Evolutionary conservation across 2,797 vertebrate species (phyloP), one percentile per base, ranked within the genome.

Genomic region (Pseudochromis fuscus): DNA sequence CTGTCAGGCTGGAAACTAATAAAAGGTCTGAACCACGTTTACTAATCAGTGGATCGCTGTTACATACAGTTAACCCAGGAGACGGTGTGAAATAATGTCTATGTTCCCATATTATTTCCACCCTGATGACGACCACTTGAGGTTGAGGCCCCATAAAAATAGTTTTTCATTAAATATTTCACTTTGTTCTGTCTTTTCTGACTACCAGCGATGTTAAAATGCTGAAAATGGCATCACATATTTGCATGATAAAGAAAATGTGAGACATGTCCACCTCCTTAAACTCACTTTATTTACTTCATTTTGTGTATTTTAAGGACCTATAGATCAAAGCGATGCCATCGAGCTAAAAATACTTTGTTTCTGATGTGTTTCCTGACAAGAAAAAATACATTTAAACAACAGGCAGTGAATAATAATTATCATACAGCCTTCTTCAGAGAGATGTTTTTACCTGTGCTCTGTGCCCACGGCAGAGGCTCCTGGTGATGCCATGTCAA

Each of bases 401-500:
- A 11, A 7, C 23, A 23, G 40, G 35, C 3, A 4, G n/a, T 1
- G n/a, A n/a, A n/a, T n/a, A n/a, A 4, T 28, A 10, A 42, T n/a
- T 48, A 24, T 44, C 19, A 16, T 18, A 18, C 18, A 52, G 9
- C 44, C 1, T 68, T 9, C 48, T 12, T 21, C 12, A 19, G 3
- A n/a, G 18, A 21, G 12, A 4, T 16, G 27, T 23, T 49, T 3
- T 31, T 23, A 98, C 98, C 98, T 97, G 98, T 98, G 95, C 97
- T 98, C 94, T 99, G 97, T 94, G 98, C 98, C 97, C 97, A 99
- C 85, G 98, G 98, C 92, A 99, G 95, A 89, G 98, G 98, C 93
- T 99, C 98, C 95, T 99, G 98, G 94, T 99, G 98, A 95, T 99
- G 97, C 97, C 98, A 99, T 88, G 97, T 98, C 92, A 99, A 92